Percentiles rank a stretch among this genome's conserved stretches.
These are phyloP conservation scores for Conus betulinus DNA, from an alignment of 1,140 invertebrate species.

Conservation along the genomic window DNA sequence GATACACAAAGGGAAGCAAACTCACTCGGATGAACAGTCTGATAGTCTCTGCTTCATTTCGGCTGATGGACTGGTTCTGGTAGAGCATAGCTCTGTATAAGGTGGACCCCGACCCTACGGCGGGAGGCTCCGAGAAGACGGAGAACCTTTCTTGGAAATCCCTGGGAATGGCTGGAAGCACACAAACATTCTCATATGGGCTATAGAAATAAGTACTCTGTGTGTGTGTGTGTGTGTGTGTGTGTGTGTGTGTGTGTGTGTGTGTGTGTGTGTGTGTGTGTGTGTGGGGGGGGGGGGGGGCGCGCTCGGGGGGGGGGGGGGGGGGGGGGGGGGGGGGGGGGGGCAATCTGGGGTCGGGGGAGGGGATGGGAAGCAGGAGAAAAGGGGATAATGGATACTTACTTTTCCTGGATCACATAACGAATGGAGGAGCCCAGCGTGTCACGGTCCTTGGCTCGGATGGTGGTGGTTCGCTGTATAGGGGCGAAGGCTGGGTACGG, in stretches of 20 bases:
- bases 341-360: no score
- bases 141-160: constrained; percentile 35
- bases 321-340: no score
- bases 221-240: neutral
- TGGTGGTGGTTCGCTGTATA: constrained; percentile 7
- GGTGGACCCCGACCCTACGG: constrained; percentile 13
- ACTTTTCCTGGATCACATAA: constrained; percentile 48
- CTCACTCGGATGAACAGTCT: constrained; percentile 32
- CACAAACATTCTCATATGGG: constrained; percentile 5
- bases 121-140: constrained; percentile 17
- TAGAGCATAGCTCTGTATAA: constrained; percentile 42
- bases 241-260: neutral
- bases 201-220: neutral
- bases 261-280: neutral
- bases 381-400: constrained; percentile 17
- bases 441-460: constrained; percentile 47
- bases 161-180: constrained; percentile 43
- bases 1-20: neutral
- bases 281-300: no score
- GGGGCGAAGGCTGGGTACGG: constrained; percentile 34
- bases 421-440: constrained; percentile 44
- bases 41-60: constrained; percentile 20
- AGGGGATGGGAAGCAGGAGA: neutral
- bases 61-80: constrained; percentile 39
- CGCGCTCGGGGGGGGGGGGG: no score